These are phyloP conservation scores for Pasiphila rectangulata DNA, from an alignment of 2,888 invertebrate genomes.

Conservation along the genomic window DNA sequence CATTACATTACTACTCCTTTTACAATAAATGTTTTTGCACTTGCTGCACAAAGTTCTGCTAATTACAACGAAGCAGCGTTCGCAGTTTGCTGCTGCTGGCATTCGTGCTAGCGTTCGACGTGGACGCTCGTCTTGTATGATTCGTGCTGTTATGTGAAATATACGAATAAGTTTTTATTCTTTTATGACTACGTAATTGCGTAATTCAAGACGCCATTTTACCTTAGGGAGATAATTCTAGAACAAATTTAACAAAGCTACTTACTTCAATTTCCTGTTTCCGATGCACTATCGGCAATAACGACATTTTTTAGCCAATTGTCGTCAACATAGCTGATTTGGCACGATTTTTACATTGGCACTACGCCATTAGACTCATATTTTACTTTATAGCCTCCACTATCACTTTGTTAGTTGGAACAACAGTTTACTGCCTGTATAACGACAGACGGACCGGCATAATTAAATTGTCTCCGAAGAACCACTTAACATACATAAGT, in stretches of 20 bases:
- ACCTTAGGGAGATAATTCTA: no score
- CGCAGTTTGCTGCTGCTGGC: no score
- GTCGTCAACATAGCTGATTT: conserved; percentile 3
- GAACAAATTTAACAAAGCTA: not conserved
- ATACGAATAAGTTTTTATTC: no score
- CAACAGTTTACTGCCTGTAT: conserved; percentile 20
- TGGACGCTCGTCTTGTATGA: no score
- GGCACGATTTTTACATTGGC: conserved; percentile 11
- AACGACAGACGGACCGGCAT: conserved; percentile 11
- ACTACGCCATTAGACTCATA: conserved; percentile 6
- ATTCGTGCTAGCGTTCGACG: no score
- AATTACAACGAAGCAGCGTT: no score
- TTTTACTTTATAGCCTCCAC: conserved; percentile 5
- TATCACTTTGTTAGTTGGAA: conserved; percentile 3
- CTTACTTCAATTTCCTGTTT: not conserved
- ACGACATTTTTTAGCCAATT: conserved; percentile 9
- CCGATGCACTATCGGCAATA: not conserved
- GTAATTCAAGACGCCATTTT: no score
- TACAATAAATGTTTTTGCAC: no score
- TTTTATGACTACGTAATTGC: no score
- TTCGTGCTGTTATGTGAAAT: no score
- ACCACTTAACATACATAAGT: conserved; percentile 18
- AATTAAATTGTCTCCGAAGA: conserved; percentile 22
- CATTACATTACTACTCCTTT: no score
- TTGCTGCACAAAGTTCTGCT: no score